Evolutionary conservation across 2,888 invertebrate genomes (phyloP), one percentile per base, ranked within the genome.

Genomic region (Xanthorhoe designata): DNA sequence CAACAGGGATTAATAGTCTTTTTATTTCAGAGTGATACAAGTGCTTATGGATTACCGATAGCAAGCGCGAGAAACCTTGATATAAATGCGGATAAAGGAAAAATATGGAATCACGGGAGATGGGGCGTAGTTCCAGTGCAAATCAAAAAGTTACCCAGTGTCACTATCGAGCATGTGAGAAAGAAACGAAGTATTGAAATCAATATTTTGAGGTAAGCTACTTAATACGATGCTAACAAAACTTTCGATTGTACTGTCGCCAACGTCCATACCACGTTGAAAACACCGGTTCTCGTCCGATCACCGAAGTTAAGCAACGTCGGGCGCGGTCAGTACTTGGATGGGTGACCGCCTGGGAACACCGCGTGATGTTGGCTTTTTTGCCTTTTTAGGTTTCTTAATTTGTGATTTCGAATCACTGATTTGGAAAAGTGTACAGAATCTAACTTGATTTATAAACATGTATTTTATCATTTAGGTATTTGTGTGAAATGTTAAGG

Each of bases 341-440:
- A 90, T 90, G 87, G 89, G 89, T 89, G 89, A 89, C 89, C 87
- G 87, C 88, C 86, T 88, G 87, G 88, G 86, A 88, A 88, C 85
- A 88, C 87, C 84, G 78, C 86, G 86, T 88, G 84, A 78, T 77
- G 84, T 86, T 85, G 82, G 82, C 82, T 82, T 84, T 84, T 84
- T 85, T 77, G 68, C 61, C 10, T 17, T 50, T 50, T n/a, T n/a
- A n/a, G n/a, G n/a, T n/a, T n/a, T n/a, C n/a, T n/a, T n/a, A n/a
- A n/a, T n/a, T n/a, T n/a, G n/a, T n/a, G n/a, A n/a, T n/a, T n/a
- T n/a, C n/a, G n/a, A n/a, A n/a, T n/a, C n/a, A n/a, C n/a, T n/a
- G n/a, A n/a, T n/a, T n/a, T n/a, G n/a, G n/a, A n/a, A n/a, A n/a
- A n/a, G n/a, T n/a, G n/a, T n/a, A n/a, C n/a, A n/a, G n/a, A n/a